These are phyloP conservation scores for Drosophila subpulchrella DNA, from an alignment of 1,140 invertebrate species.

Conservation along the genomic window DNA sequence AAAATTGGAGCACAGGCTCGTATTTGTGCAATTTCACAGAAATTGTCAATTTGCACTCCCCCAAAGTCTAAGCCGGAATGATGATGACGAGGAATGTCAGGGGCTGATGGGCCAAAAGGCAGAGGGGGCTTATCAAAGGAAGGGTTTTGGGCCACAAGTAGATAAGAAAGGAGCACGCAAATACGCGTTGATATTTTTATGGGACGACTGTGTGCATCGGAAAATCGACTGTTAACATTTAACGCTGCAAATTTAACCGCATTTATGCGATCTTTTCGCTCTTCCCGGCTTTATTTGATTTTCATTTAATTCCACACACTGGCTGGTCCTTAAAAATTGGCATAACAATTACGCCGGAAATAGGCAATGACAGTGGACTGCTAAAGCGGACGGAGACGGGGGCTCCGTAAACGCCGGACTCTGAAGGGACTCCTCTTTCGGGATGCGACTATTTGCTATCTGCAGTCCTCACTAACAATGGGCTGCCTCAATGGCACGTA, in stretches of 20 bases:
- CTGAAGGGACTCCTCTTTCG: conserved; percentile 1
- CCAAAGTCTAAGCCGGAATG: conserved; percentile 71
- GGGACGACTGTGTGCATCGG: conserved; percentile 46
- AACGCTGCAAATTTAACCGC: conserved; percentile 75
- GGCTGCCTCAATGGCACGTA: conserved; percentile 69
- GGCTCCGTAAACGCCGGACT: conserved; percentile 22
- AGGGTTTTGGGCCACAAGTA: not conserved
- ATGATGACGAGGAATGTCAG: conserved; percentile 23
- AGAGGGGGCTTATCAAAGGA: not conserved
- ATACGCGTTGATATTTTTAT: conserved; percentile 80
- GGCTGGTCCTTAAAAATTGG: conserved; percentile 64
- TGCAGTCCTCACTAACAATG: conserved; percentile 62
- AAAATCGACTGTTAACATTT: conserved; percentile 81
- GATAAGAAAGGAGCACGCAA: conserved; percentile 56
- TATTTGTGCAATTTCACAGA: conserved; percentile 82
- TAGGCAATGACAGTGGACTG: conserved; percentile 34
- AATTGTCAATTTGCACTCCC: conserved; percentile 81
- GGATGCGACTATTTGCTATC: conserved; percentile 57
- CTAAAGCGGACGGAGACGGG: not conserved
- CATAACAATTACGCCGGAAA: conserved; percentile 76
- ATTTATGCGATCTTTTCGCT: conserved; percentile 63
- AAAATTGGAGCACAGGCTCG: conserved; percentile 74
- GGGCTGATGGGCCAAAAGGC: not conserved
- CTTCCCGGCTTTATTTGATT: conserved; percentile 66
- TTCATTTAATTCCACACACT: conserved; percentile 71